phyloP scores from a whole-genome alignment of 2,113 vertebrate genomes.

The Helogale parvula region DNA sequence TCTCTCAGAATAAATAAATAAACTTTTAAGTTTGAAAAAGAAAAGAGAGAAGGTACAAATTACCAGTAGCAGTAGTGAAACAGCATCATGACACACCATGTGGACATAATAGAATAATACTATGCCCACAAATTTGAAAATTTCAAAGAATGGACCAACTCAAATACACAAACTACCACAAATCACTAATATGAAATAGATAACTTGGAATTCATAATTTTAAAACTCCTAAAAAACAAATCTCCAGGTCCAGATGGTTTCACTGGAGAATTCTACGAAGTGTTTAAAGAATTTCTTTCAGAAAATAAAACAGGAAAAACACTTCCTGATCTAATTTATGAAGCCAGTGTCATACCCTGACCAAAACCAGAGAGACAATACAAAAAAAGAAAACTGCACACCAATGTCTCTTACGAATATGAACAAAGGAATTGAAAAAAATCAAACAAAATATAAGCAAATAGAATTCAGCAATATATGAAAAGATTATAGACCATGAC shows the following conservation, averaged over 20 bases:
- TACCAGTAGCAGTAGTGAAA: neutral
- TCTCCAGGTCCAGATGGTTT: neutral
- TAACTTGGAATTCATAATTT: neutral
- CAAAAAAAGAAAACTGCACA: neutral
- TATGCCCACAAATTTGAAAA: neutral
- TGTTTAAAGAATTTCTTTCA: slow-evolving; percentile 24
- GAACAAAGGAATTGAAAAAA: neutral
- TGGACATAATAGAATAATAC: neutral
- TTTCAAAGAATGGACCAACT: neutral
- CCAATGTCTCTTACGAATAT: neutral
- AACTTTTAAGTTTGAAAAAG: neutral
- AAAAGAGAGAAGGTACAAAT: neutral
- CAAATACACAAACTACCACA: neutral
- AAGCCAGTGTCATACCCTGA: neutral
- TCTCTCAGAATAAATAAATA: too few relatives aligned
- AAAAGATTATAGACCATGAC: neutral
- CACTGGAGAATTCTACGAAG: neutral
- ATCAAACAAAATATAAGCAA: neutral
- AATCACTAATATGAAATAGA: neutral
- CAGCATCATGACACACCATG: neutral
- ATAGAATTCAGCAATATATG: neutral
- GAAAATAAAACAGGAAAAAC: neutral
- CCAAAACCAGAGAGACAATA: neutral
- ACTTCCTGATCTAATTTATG: neutral
- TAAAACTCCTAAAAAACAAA: neutral